Base-by-base conservation (phyloP, 1,140 invertebrate species). In the Belonocnema kinseyi region DNA sequence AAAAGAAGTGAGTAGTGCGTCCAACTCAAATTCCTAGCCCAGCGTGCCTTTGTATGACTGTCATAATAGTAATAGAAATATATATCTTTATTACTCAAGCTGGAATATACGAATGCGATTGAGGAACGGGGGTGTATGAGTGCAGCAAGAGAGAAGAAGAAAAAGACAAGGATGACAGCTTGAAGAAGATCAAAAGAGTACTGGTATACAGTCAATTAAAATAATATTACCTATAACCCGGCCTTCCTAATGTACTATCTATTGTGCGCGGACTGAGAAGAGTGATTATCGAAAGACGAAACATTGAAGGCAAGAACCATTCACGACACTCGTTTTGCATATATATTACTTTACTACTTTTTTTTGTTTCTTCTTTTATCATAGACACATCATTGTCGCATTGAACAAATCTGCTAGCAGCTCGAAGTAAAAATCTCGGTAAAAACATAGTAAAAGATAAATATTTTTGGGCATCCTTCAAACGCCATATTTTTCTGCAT, bases 211-310 rank as follows among this genome's bases (percentile, higher is more conserved):
- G 74, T 72, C 75, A 81, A 82, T 80, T 83, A 83, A 80, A 75
- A 83, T 83, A 83, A 85, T 82, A 81, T 80, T 77, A 76, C 56
- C 72, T 73, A 81, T 83, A 84, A 85, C 79, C 58, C 58, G 76
- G 78, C 82, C 74, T 82, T 84, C 66, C 52, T 83, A 85, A 83
- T 83, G 78, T 80, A 70, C 82, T 83, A 85, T 85, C 83, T 83
- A 85, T 83, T 76, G 75, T 77, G 61, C 26, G 46, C 40, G 70
- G 51, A 33, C 26, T 58, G 33, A 16, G 61, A 66, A 66, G 16
- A 66, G 26, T 26, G 33, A n/a, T 50, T 77, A 73, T 21, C 40
- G 71, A 58, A 61, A 61, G 58, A 61, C 33, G 26, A 66, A 66
- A 46, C 14, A 40, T 16, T 66, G 33, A 26, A 66, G 61, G 26